Conservation (phyloP, 2,888 invertebrate species). For the Brachylomia viminalis region DNA sequence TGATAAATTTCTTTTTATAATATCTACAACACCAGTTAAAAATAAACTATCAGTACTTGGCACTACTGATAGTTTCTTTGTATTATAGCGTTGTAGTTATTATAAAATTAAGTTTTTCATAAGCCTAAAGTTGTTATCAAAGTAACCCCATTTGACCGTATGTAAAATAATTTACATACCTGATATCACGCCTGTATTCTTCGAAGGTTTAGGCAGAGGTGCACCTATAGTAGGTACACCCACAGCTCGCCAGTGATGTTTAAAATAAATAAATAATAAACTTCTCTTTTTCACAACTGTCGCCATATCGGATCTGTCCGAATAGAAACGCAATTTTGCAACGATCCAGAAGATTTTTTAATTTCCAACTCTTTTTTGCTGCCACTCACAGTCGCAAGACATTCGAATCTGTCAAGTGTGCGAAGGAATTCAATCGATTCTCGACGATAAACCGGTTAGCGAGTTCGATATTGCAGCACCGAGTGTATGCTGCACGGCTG, state of each 20-base stretch:
- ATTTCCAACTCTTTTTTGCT: conserved; percentile 47
- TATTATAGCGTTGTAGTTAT: no score
- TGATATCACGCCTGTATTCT: neutral
- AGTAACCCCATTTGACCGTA: no score
- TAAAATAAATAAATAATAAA: neutral
- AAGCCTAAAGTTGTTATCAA: no score
- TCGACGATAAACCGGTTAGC: conserved; percentile 62
- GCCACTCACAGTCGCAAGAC: conserved; percentile 52
- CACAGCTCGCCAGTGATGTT: neutral
- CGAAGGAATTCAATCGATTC: conserved; percentile 55
- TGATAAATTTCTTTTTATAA: no score
- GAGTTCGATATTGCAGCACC: conserved; percentile 51
- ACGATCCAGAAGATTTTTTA: conserved; percentile 31
- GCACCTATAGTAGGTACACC: neutral
- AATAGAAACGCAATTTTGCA: conserved; percentile 46
- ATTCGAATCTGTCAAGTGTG: conserved; percentile 55
- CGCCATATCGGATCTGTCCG: conserved; percentile 32
- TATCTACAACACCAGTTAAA: no score
- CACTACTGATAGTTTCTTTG: no score
- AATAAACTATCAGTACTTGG: no score
- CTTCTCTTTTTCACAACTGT: conserved; percentile 22
- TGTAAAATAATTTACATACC: no score
- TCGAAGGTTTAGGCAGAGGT: neutral
- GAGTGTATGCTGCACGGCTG: conserved; percentile 50
- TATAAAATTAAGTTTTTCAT: no score